Base-by-base conservation (phyloP, 35 echinoderm and acorn worm species). In the Apostichopus californicus region DNA sequence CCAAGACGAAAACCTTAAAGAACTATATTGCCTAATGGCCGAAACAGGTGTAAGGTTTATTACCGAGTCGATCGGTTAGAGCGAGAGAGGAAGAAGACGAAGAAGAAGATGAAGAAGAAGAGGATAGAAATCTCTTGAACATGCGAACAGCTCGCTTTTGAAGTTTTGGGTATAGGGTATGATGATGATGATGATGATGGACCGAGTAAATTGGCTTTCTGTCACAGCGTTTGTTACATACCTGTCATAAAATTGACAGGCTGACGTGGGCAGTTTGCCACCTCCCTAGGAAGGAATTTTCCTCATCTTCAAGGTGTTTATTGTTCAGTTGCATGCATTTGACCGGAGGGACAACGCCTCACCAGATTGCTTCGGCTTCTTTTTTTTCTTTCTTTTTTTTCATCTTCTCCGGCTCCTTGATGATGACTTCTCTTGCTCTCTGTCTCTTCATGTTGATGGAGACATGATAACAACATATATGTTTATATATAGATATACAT, bases 191-290 rank as follows among this genome's bases (percentile, higher is more conserved):
- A 46, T 46, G 34, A 46, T 46, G 34, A 46, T 46, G 34, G 81
- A n/a, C 55, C 57, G 54, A 54, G 81, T 85, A 85, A 85, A 85
- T 85, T 85, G 81, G 55, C 22, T 85, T 85, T 85, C 81, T 58
- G 34, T 85, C 81, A 59, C 81, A 59, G 81, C 54, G 81, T 85
- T 59, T 85, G 81, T 58, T 85, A 85, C 81, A 85, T 85, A 85
- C 81, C 81, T 85, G 81, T 85, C 81, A 85, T 85, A 85, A 85
- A 46, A 85, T 58, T 85, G 81, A 85, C 81, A 85, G 57, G 81
- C 81, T 61, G 57, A 85, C 81, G 81, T 85, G 81, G 81, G 17
- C 15, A 85, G 55, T 85, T 55, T 56, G 55, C 81, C 81, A 85
- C 81, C 81, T 85, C 81, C 54, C 81, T 59, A 85, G 57, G 81